phyloP scores from a whole-genome alignment of 2,888 invertebrate species.

The Arrhopalites spinosus region DNA sequence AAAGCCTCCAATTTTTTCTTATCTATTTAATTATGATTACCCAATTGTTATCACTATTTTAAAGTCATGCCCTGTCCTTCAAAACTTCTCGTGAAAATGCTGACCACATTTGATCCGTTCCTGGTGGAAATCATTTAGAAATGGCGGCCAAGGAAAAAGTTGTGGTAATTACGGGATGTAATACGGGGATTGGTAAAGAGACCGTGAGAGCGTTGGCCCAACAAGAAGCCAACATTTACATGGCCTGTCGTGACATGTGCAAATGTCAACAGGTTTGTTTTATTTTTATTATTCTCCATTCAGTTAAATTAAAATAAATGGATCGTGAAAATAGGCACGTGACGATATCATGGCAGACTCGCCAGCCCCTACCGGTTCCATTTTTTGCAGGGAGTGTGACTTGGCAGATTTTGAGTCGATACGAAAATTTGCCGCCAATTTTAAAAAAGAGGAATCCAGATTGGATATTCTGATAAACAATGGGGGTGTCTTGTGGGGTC shows the following conservation, averaged over 20 bases:
- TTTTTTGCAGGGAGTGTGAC: constrained; percentile 78
- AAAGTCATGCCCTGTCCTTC: no score
- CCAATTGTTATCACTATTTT: no score
- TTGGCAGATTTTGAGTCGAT: constrained; percentile 74
- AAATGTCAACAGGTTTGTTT: constrained; percentile 72
- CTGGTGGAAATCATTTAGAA: no score
- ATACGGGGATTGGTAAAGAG: constrained; percentile 67
- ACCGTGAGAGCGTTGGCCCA: constrained; percentile 66
- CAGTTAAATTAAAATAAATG: constrained; percentile 66
- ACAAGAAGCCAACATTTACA: constrained; percentile 75
- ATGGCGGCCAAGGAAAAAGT: constrained; percentile 61
- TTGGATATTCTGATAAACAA: constrained; percentile 79
- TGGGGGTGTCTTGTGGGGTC: constrained; percentile 78
- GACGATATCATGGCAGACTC: no score
- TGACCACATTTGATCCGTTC: no score
- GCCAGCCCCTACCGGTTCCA: constrained; percentile 61
- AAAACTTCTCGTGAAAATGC: no score
- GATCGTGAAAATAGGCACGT: constrained; percentile 61
- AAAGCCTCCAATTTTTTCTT: no score
- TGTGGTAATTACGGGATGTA: constrained; percentile 68
- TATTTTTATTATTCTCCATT: background rate
- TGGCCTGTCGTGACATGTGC: constrained; percentile 81
- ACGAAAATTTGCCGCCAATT: constrained; percentile 67
- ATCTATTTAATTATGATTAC: no score
- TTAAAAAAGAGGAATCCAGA: constrained; percentile 65